Evolutionary conservation across 2,888 invertebrate genomes (phyloP).

Genomic region (Nymphalis urticae): DNA sequence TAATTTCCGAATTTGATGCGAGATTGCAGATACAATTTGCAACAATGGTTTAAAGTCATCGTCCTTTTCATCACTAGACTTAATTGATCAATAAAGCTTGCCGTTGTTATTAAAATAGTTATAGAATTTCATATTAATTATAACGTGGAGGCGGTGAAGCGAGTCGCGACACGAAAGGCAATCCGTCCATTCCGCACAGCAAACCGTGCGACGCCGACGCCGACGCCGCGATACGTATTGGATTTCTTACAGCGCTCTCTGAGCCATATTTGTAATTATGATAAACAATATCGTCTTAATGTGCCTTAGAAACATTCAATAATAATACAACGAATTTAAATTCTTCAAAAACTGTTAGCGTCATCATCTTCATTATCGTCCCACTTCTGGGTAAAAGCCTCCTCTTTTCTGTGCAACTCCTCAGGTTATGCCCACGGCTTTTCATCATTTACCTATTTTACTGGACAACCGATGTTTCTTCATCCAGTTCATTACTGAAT

Average conservation of each 20-base stretch:
- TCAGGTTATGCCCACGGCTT: too few species aligned
- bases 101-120: not conserved
- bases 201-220: constrained; percentile 32
- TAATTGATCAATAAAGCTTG: not conserved
- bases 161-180: constrained; percentile 40
- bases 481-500: too few species aligned
- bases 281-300: constrained; percentile 1
- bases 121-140: constrained; percentile 7
- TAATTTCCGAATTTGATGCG: not conserved
- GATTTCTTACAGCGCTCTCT: constrained; percentile 37
- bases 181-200: constrained; percentile 44
- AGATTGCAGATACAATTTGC: not conserved
- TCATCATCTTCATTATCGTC: too few species aligned
- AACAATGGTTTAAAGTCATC: not conserved
- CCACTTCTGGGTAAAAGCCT: too few species aligned
- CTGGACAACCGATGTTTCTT: too few species aligned
- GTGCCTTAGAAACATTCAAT: not conserved
- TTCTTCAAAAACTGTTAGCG: too few species aligned
- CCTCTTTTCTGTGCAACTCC: too few species aligned
- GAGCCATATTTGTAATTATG: constrained; percentile 24
- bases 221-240: constrained; percentile 43
- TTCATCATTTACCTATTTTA: too few species aligned
- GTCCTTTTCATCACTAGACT: not conserved
- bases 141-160: constrained; percentile 18
- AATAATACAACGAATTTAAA: not conserved